These are phyloP conservation scores for Sebastes itinus DNA, from an alignment of 2,797 vertebrate species.

Conservation along the genomic window DNA sequence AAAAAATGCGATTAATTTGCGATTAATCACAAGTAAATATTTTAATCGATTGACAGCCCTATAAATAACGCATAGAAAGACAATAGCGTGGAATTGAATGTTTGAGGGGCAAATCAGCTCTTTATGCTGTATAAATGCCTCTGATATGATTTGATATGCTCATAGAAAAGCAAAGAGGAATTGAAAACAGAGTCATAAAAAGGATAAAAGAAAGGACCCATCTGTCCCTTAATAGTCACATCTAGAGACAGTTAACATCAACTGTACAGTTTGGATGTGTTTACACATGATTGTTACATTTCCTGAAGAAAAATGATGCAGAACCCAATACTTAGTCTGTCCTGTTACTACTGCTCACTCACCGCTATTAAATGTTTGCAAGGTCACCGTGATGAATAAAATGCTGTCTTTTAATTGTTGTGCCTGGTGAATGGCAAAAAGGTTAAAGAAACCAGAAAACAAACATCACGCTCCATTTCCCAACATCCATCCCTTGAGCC, in stretches of 20 bases:
- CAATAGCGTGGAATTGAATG: background rate
- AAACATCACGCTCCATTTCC: constrained; percentile 26
- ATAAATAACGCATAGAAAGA: background rate
- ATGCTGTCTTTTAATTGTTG: constrained; percentile 7
- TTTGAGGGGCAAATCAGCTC: background rate
- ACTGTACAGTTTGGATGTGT: background rate
- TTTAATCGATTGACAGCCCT: too few relatives aligned
- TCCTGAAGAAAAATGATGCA: background rate
- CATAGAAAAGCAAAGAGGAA: background rate
- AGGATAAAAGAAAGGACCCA: background rate
- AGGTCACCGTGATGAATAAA: background rate
- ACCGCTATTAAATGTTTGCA: background rate
- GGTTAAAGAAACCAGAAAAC: constrained; percentile 2
- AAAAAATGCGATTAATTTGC: too few relatives aligned
- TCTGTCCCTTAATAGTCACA: background rate
- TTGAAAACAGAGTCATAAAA: background rate
- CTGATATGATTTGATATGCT: background rate
- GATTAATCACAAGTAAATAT: too few relatives aligned
- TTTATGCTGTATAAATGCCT: background rate
- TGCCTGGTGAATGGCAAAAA: background rate
- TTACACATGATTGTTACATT: background rate
- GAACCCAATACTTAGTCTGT: background rate
- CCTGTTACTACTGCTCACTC: background rate
- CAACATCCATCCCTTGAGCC: constrained; percentile 9
- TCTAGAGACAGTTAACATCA: background rate